Conservation (phyloP, 2,797 vertebrate genomes). For the Bradypodion pumilum region DNA sequence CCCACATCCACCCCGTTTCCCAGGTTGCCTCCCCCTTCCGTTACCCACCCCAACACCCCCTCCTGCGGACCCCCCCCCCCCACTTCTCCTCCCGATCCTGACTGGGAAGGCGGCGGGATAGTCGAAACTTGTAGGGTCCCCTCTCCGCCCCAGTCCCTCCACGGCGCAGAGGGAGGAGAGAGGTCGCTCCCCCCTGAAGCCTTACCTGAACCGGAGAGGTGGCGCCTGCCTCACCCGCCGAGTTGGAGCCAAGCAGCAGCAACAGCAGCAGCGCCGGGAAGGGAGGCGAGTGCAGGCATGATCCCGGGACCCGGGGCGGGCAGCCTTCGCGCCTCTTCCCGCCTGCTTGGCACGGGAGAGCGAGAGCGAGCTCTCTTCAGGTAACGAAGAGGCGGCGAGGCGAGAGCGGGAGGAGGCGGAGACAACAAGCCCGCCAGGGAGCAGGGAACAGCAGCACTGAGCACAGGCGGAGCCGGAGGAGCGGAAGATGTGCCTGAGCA, state of each 20-base stretch:
- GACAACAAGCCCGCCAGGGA: neutral
- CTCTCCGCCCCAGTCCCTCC: no score
- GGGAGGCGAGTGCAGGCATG: constrained; percentile 47
- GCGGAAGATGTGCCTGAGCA: constrained; percentile 30
- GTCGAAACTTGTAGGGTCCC: neutral
- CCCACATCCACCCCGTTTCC: no score
- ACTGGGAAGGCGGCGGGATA: neutral
- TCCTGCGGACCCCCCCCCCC: no score
- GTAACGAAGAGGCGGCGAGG: neutral
- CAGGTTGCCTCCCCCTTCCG: neutral
- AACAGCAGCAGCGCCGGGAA: constrained; percentile 4
- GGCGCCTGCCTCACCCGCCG: constrained; percentile 63
- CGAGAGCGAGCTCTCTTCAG: constrained; percentile 52
- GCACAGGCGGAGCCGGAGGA: constrained; percentile 37
- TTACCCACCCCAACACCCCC: neutral
- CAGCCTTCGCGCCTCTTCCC: neutral
- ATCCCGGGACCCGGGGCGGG: constrained; percentile 15
- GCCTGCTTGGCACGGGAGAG: constrained; percentile 47
- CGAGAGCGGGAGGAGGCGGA: neutral
- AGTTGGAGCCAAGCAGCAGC: constrained; percentile 36
- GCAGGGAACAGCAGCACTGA: no score
- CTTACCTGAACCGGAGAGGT: constrained; percentile 66
- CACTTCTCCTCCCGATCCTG: no score
- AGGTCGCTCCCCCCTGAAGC: neutral
- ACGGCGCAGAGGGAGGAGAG: neutral